A percentile compares a stretch with the other conserved stretches of the same genome.
Evolutionary conservation across 2,888 invertebrate species (phyloP).

Genomic region (Coecobrya sp.): DNA sequence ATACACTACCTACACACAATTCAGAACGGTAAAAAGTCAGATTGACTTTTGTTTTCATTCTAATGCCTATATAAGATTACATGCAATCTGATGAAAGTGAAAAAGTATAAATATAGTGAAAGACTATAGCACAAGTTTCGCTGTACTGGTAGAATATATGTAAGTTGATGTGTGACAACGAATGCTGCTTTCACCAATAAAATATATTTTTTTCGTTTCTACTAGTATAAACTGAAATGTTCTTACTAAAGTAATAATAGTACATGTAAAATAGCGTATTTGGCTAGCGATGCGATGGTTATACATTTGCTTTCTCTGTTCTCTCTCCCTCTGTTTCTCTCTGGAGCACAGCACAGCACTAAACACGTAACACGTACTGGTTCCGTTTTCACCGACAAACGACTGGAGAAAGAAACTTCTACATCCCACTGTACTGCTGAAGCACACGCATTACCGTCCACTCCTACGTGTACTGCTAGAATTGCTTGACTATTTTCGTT

Average conservation of each 20-base stretch:
- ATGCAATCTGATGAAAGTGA: not conserved
- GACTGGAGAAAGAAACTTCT: not conserved
- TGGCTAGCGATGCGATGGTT: constrained; percentile 11
- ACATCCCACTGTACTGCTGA: not conserved
- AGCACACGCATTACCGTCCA: constrained; percentile 21
- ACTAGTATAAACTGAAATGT: not conserved
- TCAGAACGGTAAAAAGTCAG: not conserved
- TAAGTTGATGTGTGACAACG: not conserved
- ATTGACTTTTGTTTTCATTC: not conserved
- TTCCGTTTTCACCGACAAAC: constrained; percentile 42
- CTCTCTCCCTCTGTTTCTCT: not conserved
- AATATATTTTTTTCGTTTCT: not conserved
- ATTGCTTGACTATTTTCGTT: not conserved
- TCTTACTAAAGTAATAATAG: not conserved
- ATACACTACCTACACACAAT: constrained; percentile 17
- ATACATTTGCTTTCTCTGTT: not conserved
- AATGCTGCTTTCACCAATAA: constrained; percentile 29
- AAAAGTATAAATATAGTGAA: not conserved
- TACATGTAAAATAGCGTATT: not conserved
- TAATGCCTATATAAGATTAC: not conserved
- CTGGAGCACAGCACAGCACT: not conserved
- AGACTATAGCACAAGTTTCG: not conserved
- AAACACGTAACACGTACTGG: constrained; percentile 26
- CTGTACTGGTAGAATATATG: not conserved
- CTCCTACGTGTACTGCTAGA: not conserved